phyloP scores from a whole-genome alignment of 2,797 vertebrate genomes.

The Falco berigora region DNA sequence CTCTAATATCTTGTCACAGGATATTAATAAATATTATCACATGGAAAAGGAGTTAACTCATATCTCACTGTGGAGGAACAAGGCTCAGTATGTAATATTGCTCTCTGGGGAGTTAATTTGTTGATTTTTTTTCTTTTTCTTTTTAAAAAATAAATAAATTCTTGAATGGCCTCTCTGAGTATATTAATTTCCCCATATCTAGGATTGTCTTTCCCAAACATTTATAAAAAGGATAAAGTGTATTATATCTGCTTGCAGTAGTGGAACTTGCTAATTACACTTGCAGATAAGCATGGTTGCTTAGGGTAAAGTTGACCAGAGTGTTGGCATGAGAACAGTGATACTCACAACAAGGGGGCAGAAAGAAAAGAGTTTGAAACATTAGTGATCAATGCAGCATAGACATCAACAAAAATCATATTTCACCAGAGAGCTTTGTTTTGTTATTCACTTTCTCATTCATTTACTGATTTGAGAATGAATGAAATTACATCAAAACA shows the following conservation, averaged over 20 bases:
- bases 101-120: neutral
- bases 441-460: neutral
- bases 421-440: neutral
- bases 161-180: neutral
- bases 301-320: neutral
- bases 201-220: neutral
- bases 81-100: neutral
- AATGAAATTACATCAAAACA: neutral
- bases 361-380: neutral
- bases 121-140: neutral
- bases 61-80: neutral
- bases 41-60: neutral
- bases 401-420: neutral
- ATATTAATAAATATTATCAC: neutral
- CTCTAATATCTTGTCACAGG: neutral
- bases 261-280: neutral
- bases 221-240: neutral
- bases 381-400: neutral
- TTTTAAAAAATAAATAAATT: neutral
- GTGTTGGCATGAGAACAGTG: neutral
- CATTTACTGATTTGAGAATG: neutral
- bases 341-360: neutral
- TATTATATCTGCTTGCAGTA: neutral
- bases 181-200: neutral
- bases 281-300: neutral